Conservation (phyloP, 1,140 invertebrate genomes). For the Protaetia brevitarsis region DNA sequence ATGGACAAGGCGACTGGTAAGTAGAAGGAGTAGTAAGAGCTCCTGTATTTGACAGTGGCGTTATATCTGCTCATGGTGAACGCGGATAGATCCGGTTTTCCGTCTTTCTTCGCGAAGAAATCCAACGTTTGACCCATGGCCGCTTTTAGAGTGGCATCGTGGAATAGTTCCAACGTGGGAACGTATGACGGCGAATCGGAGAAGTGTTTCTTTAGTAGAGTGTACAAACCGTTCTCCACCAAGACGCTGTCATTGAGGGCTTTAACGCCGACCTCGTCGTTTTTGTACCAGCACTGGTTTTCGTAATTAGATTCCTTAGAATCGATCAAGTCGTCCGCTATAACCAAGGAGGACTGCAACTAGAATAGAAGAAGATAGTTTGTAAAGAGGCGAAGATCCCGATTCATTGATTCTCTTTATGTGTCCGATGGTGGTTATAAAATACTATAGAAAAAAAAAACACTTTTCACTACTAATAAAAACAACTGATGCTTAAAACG, state of each 20-base stretch:
- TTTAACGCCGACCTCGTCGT: conserved; percentile 71
- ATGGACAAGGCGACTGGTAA: conserved; percentile 84
- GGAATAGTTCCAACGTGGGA: conserved; percentile 78
- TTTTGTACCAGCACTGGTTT: conserved; percentile 83
- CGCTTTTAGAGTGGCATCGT: conserved; percentile 80
- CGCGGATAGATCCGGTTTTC: conserved; percentile 61
- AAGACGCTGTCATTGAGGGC: conserved; percentile 87
- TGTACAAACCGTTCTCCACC: conserved; percentile 73
- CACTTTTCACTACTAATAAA: no score
- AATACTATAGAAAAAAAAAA: no score
- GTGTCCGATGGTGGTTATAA: no score
- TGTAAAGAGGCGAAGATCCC: no score
- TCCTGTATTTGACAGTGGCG: conserved; percentile 91
- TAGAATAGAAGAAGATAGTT: conserved; percentile 47
- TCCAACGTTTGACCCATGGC: conserved; percentile 75
- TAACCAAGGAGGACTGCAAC: conserved; percentile 81
- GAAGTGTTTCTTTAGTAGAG: conserved; percentile 76
- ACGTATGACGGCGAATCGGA: conserved; percentile 72
- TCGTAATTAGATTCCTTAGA: conserved; percentile 73
- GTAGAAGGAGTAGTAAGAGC: conserved; percentile 90
- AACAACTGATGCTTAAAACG: no score
- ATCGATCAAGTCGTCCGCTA: conserved; percentile 92
- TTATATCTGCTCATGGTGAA: conserved; percentile 85
- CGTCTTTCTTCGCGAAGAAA: conserved; percentile 58
- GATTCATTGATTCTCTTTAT: no score